These are phyloP conservation scores for Teleogryllus occipitalis DNA, from an alignment of 1,140 invertebrate genomes.

Conservation along the genomic window DNA sequence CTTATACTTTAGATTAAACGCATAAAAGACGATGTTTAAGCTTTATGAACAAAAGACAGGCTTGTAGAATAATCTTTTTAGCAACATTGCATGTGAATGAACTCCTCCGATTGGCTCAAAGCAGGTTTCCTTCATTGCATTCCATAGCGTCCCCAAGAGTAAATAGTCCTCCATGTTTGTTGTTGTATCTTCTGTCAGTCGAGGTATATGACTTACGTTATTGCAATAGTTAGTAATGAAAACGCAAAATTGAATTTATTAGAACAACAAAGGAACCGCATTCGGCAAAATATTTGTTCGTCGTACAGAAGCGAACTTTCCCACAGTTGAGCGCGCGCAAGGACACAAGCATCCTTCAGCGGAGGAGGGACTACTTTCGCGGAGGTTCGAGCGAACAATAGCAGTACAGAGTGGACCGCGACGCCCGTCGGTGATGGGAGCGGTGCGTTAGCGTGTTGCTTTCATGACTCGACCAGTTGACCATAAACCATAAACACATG, in stretches of 20 bases:
- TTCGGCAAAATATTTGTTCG: background rate
- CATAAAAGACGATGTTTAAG: too few species aligned
- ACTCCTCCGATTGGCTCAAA: constrained; percentile 23
- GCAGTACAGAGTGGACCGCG: constrained; percentile 15
- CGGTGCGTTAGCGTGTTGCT: background rate
- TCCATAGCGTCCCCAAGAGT: constrained; percentile 17
- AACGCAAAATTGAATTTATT: background rate
- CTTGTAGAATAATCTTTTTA: constrained; percentile 13
- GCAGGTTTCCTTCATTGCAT: constrained; percentile 18
- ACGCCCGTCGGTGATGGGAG: background rate
- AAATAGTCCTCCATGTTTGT: constrained; percentile 15
- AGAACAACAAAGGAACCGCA: background rate
- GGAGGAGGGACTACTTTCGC: constrained; percentile 20
- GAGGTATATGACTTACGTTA: background rate
- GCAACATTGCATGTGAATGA: constrained; percentile 25
- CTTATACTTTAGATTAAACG: too few species aligned
- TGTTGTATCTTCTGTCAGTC: background rate
- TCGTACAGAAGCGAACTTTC: constrained; percentile 25
- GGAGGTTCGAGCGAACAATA: constrained; percentile 24
- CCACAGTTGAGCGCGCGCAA: constrained; percentile 25
- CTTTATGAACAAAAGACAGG: background rate
- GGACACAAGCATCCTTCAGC: constrained; percentile 20
- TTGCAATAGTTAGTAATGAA: background rate
- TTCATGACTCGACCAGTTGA: constrained; percentile 11
- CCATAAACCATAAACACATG: background rate